Conservation (phyloP, 2,113 vertebrate genomes). For the Hylia prasina region DNA sequence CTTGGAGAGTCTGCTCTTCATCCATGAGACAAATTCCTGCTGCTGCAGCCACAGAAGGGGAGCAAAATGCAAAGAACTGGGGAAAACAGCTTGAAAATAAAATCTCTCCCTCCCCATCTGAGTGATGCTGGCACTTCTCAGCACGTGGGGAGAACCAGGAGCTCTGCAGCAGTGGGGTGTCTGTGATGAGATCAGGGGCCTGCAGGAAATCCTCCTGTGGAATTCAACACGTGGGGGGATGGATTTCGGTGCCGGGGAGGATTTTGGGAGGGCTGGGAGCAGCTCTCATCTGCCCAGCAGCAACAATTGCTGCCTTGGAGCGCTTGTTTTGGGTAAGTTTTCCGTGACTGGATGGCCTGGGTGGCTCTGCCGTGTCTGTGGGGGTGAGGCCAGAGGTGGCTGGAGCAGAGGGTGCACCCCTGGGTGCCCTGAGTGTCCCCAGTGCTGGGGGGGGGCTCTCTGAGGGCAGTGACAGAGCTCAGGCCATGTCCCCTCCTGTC, state of each 20-base stretch:
- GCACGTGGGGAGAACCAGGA: fast-evolving
- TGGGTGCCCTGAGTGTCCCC: background rate
- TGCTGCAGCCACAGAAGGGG: background rate
- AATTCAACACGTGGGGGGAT: background rate
- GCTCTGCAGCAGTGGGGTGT: background rate
- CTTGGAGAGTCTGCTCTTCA: background rate
- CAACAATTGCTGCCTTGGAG: fast-evolving
- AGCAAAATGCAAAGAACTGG: background rate
- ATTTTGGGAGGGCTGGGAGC: background rate
- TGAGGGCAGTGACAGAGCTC: background rate
- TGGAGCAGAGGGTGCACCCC: background rate
- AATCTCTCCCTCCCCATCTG: background rate
- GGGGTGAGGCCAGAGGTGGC: fast-evolving
- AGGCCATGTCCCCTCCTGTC: fast-evolving
- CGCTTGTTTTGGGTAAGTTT: fast-evolving
- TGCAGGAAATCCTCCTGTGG: background rate
- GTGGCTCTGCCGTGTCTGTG: fast-evolving
- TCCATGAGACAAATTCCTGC: background rate
- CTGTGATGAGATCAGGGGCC: background rate
- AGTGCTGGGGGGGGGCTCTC: too few species aligned
- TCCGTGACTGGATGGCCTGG: fast-evolving
- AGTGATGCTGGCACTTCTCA: background rate
- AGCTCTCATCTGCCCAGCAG: background rate
- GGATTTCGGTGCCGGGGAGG: background rate
- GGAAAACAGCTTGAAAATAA: background rate